Percentiles rank a stretch among this genome's conserved stretches.
These are phyloP conservation scores for Thelaira solivaga DNA, from an alignment of 2,888 invertebrate genomes.

Conservation along the genomic window DNA sequence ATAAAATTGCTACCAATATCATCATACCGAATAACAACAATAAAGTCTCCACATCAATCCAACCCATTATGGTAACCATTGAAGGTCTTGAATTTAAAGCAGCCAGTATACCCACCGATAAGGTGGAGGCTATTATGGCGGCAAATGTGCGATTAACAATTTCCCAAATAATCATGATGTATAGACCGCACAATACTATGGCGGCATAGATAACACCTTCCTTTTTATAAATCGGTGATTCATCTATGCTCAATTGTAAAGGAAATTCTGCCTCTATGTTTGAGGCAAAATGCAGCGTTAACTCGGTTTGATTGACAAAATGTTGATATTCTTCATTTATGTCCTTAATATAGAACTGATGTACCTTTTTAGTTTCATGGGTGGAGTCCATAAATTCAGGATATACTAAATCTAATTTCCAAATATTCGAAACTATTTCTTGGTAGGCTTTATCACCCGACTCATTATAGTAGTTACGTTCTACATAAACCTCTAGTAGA, in stretches of 20 bases:
- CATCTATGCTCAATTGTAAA: conserved; percentile 80
- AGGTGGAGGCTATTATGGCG: conserved; percentile 84
- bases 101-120: conserved; percentile 84
- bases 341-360: conserved; percentile 69
- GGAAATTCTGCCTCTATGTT: conserved; percentile 75
- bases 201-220: conserved; percentile 85
- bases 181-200: conserved; percentile 84
- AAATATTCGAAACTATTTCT: conserved; percentile 68
- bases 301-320: conserved; percentile 65
- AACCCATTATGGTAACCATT: conserved; percentile 83
- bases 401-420: conserved; percentile 74
- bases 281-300: conserved; percentile 71
- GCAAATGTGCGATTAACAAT: conserved; percentile 85
- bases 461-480: conserved; percentile 69
- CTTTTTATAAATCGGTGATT: conserved; percentile 81
- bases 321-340: conserved; percentile 62
- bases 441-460: conserved; percentile 65
- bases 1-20: conserved; percentile 86
- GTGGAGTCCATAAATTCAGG: conserved; percentile 73
- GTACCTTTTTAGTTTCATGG: conserved; percentile 77
- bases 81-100: conserved; percentile 84
- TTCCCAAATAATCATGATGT: conserved; percentile 87
- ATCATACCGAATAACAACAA: conserved; percentile 87
- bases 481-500: conserved; percentile 67
- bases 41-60: conserved; percentile 87